Conservation (phyloP, 2,888 invertebrate genomes). For the Prostheceraeus crozeri region DNA sequence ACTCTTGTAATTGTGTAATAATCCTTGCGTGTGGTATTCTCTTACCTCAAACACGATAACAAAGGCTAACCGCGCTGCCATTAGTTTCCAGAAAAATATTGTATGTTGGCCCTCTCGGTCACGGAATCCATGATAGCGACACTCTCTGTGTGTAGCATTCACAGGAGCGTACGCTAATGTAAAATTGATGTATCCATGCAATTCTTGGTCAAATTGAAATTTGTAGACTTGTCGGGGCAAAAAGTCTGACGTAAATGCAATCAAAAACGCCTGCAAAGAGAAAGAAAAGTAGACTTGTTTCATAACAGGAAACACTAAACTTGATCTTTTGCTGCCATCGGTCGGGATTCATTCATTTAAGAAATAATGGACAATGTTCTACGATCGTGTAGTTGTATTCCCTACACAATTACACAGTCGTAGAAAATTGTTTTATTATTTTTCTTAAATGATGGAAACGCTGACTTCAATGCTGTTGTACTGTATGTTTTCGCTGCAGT, state of each 20-base stretch:
- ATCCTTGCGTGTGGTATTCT: too few species aligned
- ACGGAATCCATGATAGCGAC: constrained; percentile 44
- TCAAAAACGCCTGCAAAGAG: constrained; percentile 60
- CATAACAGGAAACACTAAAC: constrained; percentile 17
- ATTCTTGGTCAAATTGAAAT: constrained; percentile 59
- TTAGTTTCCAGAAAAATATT: constrained; percentile 60
- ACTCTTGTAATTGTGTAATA: too few species aligned
- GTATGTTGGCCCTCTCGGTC: constrained; percentile 58
- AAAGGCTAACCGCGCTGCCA: constrained; percentile 60
- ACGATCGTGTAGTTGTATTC: too few species aligned
- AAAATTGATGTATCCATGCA: constrained; percentile 61
- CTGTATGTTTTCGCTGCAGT: too few species aligned
- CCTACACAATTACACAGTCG: too few species aligned
- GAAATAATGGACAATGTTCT: too few species aligned
- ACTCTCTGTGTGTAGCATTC: constrained; percentile 28
- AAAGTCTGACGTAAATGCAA: constrained; percentile 63
- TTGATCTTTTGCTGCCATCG: too few species aligned
- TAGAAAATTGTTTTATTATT: too few species aligned
- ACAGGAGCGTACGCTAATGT: constrained; percentile 59
- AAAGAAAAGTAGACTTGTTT: constrained; percentile 29
- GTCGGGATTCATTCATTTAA: too few species aligned
- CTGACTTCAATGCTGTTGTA: too few species aligned
- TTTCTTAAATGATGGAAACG: too few species aligned
- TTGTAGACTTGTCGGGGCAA: constrained; percentile 60
- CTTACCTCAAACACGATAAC: constrained; percentile 61